phyloP scores from a whole-genome alignment of 2,888 invertebrate species.

The Drosophila nr. perissopoda region DNA sequence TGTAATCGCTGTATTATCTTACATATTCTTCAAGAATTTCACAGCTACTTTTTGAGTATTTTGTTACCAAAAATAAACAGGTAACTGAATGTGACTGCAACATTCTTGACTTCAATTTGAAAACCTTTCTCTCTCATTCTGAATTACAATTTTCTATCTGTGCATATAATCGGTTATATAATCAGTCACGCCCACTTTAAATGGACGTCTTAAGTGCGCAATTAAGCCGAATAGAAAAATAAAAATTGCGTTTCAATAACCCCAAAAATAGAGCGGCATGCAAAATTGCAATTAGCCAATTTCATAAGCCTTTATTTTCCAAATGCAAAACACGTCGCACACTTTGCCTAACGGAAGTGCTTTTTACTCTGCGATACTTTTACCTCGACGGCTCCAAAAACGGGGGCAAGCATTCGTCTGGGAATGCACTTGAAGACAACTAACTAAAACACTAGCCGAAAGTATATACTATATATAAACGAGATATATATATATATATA shows the following conservation, averaged over 20 bases:
- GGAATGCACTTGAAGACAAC: slow-evolving; percentile 33
- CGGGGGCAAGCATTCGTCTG: slow-evolving; percentile 22
- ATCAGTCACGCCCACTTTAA: slow-evolving; percentile 16
- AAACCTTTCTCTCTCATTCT: neutral
- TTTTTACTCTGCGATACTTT: slow-evolving; percentile 39
- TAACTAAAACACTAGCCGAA: neutral
- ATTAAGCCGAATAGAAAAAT: slow-evolving; percentile 25
- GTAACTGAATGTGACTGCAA: neutral
- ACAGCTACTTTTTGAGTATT: neutral
- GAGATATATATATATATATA: neutral
- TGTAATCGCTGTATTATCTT: neutral
- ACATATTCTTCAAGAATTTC: neutral
- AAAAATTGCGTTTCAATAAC: slow-evolving; percentile 72
- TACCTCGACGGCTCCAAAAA: slow-evolving; percentile 46
- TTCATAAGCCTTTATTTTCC: slow-evolving; percentile 52
- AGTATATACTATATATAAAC: neutral
- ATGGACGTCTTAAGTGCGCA: slow-evolving; percentile 30
- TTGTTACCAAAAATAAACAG: neutral
- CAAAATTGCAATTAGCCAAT: slow-evolving; percentile 44
- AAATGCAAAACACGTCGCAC: slow-evolving; percentile 60
- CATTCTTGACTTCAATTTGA: neutral
- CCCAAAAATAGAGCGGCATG: slow-evolving; percentile 67
- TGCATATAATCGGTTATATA: slow-evolving; percentile 19
- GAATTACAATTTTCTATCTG: neutral
- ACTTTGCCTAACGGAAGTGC: slow-evolving; percentile 68